A percentile compares a stretch with the other conserved stretches of the same genome.
phyloP scores from a whole-genome alignment of 2,113 vertebrate species.

The Xiphorhynchus elegans region DNA sequence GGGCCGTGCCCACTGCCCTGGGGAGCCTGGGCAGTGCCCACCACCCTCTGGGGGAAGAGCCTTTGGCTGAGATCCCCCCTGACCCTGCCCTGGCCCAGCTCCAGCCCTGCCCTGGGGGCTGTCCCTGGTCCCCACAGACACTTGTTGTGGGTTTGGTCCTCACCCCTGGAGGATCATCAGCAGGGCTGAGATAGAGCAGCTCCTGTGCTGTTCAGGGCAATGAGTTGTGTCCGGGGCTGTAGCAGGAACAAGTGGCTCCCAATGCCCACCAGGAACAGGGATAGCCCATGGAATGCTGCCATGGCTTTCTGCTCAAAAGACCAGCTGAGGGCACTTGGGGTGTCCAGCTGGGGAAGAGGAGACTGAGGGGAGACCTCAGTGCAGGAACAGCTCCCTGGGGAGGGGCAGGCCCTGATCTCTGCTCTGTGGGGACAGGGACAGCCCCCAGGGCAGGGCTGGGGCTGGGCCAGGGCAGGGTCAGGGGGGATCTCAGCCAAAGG shows the following conservation, averaged over 20 bases:
- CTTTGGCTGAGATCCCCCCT: neutral
- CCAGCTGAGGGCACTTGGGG: neutral
- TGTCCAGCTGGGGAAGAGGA: neutral
- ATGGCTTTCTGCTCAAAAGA: fast-evolving
- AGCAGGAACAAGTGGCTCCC: fast-evolving
- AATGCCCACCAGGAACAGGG: fast-evolving
- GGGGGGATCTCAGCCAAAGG: neutral
- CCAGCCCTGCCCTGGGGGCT: neutral
- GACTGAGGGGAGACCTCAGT: neutral
- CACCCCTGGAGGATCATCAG: neutral
- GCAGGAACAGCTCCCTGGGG: neutral
- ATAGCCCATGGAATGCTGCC: fast-evolving
- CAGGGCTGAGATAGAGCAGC: neutral
- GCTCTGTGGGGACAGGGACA: neutral
- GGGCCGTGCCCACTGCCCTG: neutral
- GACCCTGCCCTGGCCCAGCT: neutral
- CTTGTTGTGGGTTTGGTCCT: neutral
- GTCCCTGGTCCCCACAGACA: neutral
- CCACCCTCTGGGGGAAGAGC: neutral
- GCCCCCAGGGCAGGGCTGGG: neutral
- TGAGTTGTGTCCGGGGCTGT: neutral
- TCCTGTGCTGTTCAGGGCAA: neutral
- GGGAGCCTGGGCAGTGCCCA: neutral
- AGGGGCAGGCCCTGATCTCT: neutral
- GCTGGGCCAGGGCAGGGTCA: neutral